phyloP scores from a whole-genome alignment of 2,797 vertebrate species.

The Danionella dracula region DNA sequence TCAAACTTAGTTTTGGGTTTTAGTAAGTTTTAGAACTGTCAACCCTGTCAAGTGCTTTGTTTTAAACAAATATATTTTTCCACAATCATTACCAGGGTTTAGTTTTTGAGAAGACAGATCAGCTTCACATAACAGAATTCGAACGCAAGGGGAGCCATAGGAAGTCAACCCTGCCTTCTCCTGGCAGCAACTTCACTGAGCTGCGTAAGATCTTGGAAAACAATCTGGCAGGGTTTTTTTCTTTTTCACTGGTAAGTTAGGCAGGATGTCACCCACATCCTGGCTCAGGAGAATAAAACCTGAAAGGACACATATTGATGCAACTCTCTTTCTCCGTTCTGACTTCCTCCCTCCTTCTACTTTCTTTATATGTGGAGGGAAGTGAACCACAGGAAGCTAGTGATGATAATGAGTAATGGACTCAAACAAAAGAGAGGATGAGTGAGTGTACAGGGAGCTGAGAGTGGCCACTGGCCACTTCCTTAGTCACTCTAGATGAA shows the following conservation, averaged over 20 bases:
- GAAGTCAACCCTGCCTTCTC: constrained; percentile 11
- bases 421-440: constrained; percentile 2
- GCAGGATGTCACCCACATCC: constrained; percentile 11
- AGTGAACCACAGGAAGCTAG: constrained; percentile 8
- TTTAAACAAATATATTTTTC: constrained; percentile 3
- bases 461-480: constrained; percentile 35
- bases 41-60: background rate
- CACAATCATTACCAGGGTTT: constrained; percentile 3
- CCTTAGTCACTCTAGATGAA: no score
- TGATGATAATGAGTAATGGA: constrained; percentile 25
- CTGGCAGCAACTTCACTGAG: background rate
- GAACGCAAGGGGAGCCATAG: constrained; percentile 11
- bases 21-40: background rate
- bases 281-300: constrained; percentile 20
- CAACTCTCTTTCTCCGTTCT: constrained; percentile 8
- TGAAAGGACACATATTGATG: constrained; percentile 25
- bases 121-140: constrained; percentile 31
- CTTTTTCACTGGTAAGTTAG: constrained; percentile 16
- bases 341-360: background rate
- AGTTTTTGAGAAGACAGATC: constrained; percentile 18
- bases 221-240: constrained; percentile 22
- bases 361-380: background rate
- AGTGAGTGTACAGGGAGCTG: background rate
- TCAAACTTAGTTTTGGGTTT: background rate
- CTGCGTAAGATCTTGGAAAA: constrained; percentile 7